Evolutionary conservation across 2,797 vertebrate species (phyloP).

Genomic region (Pteropus rufus): DNA sequence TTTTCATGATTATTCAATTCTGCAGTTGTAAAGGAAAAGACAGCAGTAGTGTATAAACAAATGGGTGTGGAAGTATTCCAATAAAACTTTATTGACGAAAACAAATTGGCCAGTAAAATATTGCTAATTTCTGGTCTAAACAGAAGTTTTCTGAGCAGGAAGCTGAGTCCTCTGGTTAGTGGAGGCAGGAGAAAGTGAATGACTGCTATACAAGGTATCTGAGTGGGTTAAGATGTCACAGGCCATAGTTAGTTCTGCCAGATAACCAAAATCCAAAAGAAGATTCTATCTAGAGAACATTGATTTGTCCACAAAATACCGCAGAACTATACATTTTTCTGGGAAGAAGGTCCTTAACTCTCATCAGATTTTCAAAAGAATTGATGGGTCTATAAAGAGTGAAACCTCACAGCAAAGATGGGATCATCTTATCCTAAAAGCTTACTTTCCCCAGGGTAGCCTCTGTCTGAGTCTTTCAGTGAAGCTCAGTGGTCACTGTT

Average conservation of each 20-base stretch:
- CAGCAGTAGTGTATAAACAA: background rate
- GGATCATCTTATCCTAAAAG: background rate
- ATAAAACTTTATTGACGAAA: background rate
- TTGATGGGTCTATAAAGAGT: background rate
- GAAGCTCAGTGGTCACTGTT: background rate
- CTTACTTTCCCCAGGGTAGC: background rate
- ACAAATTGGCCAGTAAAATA: background rate
- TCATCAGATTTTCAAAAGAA: slow-evolving; percentile 12
- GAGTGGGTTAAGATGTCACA: background rate
- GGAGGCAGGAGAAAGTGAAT: background rate
- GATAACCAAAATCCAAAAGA: background rate
- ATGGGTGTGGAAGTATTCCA: background rate
- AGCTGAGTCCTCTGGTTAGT: background rate
- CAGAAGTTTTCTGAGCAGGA: background rate
- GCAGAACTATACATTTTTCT: background rate
- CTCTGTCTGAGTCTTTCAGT: background rate
- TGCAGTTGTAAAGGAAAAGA: background rate
- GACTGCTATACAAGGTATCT: background rate
- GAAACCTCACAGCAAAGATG: background rate
- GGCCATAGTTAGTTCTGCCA: background rate
- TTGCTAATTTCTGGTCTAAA: background rate
- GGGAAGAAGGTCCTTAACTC: background rate
- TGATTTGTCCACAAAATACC: background rate
- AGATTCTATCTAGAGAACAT: background rate
- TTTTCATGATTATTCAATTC: background rate